Base-by-base conservation (phyloP, 2,888 invertebrate species). In the Epiblema foenella region DNA sequence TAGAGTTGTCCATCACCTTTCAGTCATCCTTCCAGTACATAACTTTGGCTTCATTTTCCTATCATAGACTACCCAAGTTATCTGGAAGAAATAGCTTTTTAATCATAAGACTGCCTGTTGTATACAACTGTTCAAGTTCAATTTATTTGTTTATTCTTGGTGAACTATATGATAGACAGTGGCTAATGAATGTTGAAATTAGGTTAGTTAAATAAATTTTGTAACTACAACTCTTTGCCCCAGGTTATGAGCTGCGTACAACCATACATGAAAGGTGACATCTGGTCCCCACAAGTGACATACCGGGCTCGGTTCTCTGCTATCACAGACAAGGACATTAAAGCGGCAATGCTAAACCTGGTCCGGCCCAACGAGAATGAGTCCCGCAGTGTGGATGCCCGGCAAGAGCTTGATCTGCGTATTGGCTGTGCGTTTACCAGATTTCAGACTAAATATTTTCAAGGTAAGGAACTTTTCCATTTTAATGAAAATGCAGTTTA, bases 401-500 rank as follows among this genome's bases (percentile, higher is more conserved):
- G 99, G 4, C 99, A 99, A 87, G 99, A 99, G 89, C 90, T 99
- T 9, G 99, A 99, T 94, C 91, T 99, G 68, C 94, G 99, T 75
- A 99, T 99, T 84, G 99, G 99, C 18, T 99, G 99, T 90, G 99
- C 99, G 42, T 99, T 99, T 86, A 99, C 99, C 0, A 95, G 99
- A 66, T 99, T 97, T 85, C 99, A 99, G 93, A 99, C 99, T 0
- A 98, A 98, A 89, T 99, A 98, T 90, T 99, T 99, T 88, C 99
- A 98, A 94, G 97, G 96, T 91, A 78, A 73, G 9, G 42, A 5
- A 5, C 18, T 11, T 17, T 15, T 60, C 9, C 24, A 20, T 42
- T 9, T 17, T 49, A 33, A n/a, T 57, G 9, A 33, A 10, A 33
- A 33, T 17, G 5, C 8, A 1, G 2, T 56, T 56, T 5, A 42